phyloP scores from a whole-genome alignment of 2,888 invertebrate genomes.

The Periphyllus acericola region DNA sequence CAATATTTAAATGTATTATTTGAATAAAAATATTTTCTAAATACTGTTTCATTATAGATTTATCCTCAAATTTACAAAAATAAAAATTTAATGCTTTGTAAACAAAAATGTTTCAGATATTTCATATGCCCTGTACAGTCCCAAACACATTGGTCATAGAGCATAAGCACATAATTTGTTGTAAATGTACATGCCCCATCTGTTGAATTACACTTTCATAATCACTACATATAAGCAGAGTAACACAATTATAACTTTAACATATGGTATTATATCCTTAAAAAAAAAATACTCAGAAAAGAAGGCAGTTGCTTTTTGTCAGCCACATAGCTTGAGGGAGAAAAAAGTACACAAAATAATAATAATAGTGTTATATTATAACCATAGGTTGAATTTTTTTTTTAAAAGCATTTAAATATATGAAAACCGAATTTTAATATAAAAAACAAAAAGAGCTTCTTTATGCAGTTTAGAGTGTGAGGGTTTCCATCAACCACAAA shows the following conservation, averaged over 20 bases:
- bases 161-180: too few species aligned
- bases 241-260: background rate
- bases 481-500: slow-evolving; percentile 43
- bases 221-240: background rate
- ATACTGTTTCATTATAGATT: too few species aligned
- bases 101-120: too few species aligned
- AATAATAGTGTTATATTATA: background rate
- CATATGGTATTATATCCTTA: background rate
- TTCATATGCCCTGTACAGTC: too few species aligned
- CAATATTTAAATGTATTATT: too few species aligned
- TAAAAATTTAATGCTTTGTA: too few species aligned
- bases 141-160: too few species aligned
- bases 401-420: slow-evolving; percentile 20
- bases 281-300: background rate
- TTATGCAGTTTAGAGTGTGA: slow-evolving; percentile 6
- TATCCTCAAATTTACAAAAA: too few species aligned
- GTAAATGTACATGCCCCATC: too few species aligned
- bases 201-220: too few species aligned
- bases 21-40: too few species aligned
- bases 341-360: background rate
- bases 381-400: background rate
- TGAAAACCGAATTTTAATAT: background rate
- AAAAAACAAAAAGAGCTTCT: background rate
- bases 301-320: too few species aligned
- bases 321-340: background rate